Conservation (phyloP, 2,888 invertebrate genomes). For the Schizaphis graminum region DNA sequence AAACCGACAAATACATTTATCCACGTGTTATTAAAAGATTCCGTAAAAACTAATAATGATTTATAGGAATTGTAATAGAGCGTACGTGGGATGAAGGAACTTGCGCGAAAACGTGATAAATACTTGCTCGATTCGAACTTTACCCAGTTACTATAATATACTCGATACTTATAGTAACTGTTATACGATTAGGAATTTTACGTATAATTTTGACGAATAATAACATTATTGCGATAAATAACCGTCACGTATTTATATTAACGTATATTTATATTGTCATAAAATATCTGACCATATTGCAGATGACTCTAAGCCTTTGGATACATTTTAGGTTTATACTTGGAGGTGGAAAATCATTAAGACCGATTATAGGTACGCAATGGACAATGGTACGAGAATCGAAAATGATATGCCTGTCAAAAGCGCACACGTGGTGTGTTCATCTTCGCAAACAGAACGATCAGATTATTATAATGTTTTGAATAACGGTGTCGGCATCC, state of each 20-base stretch:
- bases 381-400: not conserved
- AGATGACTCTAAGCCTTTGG: not conserved
- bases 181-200: not conserved
- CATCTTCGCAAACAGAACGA: not conserved
- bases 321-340: not conserved
- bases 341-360: not conserved
- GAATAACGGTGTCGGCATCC: not conserved
- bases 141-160: not conserved
- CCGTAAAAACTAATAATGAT: not conserved
- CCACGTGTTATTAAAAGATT: slow-evolving; percentile 9
- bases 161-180: not conserved
- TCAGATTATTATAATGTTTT: not conserved
- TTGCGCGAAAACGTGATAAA: not conserved
- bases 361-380: not conserved
- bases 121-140: not conserved
- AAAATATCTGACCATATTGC: not conserved
- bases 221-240: not conserved
- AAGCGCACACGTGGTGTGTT: not conserved
- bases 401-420: not conserved
- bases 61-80: not conserved
- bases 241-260: not conserved
- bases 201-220: not conserved
- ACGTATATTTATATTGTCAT: not conserved
- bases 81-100: not conserved
- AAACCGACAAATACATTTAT: slow-evolving; percentile 15